Conservation (phyloP, 1,140 invertebrate species). For the Pachypeltis micranthus region DNA sequence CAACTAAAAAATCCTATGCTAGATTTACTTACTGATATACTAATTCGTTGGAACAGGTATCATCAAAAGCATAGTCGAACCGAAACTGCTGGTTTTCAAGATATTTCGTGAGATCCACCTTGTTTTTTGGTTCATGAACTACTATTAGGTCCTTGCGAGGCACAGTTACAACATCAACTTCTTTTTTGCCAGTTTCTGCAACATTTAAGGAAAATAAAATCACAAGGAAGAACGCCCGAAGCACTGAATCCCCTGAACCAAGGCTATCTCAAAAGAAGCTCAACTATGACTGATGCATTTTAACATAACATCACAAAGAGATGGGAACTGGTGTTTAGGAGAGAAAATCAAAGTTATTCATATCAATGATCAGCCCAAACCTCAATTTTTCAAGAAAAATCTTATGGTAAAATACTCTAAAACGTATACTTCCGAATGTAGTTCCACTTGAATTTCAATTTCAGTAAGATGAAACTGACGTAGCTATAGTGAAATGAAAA, state of each 20-base stretch:
- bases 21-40: constrained; percentile 73
- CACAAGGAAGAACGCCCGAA: neutral
- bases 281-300: no score
- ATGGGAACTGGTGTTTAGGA: neutral
- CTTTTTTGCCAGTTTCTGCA: constrained; percentile 55
- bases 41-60: constrained; percentile 86
- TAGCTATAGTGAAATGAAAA: no score
- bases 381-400: no score
- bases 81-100: constrained; percentile 96
- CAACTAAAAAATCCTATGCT: no score
- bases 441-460: no score
- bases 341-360: no score
- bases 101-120: constrained; percentile 97
- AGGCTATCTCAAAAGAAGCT: no score
- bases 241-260: no score
- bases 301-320: neutral
- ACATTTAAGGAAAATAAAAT: constrained; percentile 1
- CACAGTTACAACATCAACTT: constrained; percentile 94
- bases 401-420: no score
- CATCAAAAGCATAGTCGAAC: constrained; percentile 99
- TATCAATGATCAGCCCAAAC: no score
- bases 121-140: constrained; percentile 94
- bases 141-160: constrained; percentile 89
- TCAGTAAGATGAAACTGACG: no score
- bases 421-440: no score